phyloP scores from a whole-genome alignment of 2,888 invertebrate species.

The Orthosia cruda region DNA sequence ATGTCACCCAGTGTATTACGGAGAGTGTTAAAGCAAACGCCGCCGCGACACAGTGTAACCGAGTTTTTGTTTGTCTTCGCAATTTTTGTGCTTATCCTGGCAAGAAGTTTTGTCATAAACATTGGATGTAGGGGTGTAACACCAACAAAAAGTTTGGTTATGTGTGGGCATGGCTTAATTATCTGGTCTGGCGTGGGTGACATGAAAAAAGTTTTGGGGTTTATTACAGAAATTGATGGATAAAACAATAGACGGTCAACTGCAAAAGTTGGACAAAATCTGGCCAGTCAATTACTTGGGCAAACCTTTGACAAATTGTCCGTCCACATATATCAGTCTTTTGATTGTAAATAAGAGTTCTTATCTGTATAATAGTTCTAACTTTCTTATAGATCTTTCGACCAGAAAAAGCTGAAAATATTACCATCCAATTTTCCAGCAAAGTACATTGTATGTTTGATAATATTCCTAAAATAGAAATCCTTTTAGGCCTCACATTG shows the following conservation, averaged over 20 bases:
- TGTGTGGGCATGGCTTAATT: slow-evolving; percentile 26
- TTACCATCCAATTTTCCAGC: not conserved
- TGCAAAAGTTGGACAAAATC: not conserved
- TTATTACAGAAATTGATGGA: slow-evolving; percentile 22
- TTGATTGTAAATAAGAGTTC: not conserved
- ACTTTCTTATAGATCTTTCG: not conserved
- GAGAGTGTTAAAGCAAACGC: slow-evolving; percentile 52
- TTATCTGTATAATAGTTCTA: not conserved
- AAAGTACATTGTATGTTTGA: not conserved
- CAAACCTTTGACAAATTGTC: not conserved
- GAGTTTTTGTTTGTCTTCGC: slow-evolving; percentile 52
- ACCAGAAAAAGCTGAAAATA: not conserved
- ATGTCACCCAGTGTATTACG: slow-evolving; percentile 50
- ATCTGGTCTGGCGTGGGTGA: slow-evolving; percentile 16
- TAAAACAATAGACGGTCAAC: not conserved
- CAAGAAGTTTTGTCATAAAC: slow-evolving; percentile 49
- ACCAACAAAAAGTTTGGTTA: slow-evolving; percentile 44
- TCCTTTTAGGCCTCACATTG: slow-evolving; percentile 9
- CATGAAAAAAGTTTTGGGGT: slow-evolving; percentile 1
- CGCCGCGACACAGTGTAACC: slow-evolving; percentile 30
- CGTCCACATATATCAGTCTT: not conserved
- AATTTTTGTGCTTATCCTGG: slow-evolving; percentile 52
- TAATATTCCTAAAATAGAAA: slow-evolving; percentile 1
- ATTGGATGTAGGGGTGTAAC: slow-evolving; percentile 11
- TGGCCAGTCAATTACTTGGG: not conserved